Percentiles rank a stretch among this genome's conserved stretches.
Evolutionary conservation across 2,888 invertebrate species (phyloP).

Genomic region (Neoaliturus tenellus): DNA sequence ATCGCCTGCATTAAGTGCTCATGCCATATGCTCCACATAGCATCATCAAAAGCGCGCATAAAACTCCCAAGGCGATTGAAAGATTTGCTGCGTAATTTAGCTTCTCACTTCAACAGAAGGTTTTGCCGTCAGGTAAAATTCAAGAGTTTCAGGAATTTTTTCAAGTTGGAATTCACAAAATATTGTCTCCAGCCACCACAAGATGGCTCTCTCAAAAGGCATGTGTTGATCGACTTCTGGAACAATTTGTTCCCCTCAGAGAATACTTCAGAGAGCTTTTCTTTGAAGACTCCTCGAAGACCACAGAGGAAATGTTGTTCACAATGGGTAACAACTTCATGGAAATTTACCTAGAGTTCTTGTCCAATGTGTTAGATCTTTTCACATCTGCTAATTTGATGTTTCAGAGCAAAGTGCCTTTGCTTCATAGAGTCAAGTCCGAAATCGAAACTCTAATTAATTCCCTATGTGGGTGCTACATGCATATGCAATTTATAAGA

Average conservation of each 20-base stretch:
- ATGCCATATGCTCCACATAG: conserved; percentile 12
- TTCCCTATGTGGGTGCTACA: not conserved
- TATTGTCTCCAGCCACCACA: not conserved
- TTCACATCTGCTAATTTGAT: not conserved
- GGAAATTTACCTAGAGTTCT: not conserved
- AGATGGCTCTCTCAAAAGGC: not conserved
- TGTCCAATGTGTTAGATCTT: not conserved
- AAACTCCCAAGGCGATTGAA: not conserved
- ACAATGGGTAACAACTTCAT: not conserved
- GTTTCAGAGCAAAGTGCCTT: not conserved
- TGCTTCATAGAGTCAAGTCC: not conserved
- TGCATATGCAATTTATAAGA: not conserved
- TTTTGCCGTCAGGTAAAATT: not conserved
- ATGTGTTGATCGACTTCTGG: conserved; percentile 5
- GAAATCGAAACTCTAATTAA: not conserved
- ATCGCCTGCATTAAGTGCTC: conserved; percentile 18
- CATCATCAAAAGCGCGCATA: conserved; percentile 7
- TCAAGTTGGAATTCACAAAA: conserved; percentile 43
- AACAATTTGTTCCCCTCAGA: not conserved
- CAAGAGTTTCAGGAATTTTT: not conserved
- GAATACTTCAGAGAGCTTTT: not conserved
- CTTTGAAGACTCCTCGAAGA: not conserved
- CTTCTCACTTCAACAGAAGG: conserved; percentile 13
- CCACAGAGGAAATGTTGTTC: conserved; percentile 1
- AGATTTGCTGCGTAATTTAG: conserved; percentile 17